phyloP scores from a whole-genome alignment of 1,140 invertebrate species.

The Dendroctonus ponderosae region DNA sequence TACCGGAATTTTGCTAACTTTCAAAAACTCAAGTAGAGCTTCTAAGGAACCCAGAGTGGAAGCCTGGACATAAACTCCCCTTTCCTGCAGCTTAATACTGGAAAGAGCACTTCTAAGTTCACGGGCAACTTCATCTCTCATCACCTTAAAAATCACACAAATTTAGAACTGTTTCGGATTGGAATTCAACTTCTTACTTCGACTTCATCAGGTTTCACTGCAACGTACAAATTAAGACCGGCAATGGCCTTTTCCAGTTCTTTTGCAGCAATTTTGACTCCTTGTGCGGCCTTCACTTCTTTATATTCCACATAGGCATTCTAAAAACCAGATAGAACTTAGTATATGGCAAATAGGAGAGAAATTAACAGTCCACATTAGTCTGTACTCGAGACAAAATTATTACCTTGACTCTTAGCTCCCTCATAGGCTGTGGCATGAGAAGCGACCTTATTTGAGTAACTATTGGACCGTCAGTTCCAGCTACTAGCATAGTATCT shows the following conservation, averaged over 20 bases:
- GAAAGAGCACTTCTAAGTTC: conserved; percentile 87
- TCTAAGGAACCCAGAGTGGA: conserved; percentile 98
- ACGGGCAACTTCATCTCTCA: conserved; percentile 51
- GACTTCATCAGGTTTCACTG: conserved; percentile 90
- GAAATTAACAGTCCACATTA: neutral
- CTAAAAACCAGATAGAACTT: conserved; percentile 52
- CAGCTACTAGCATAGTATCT: conserved; percentile 92
- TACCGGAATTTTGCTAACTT: conserved; percentile 93
- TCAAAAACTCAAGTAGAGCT: conserved; percentile 93
- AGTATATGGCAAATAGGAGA: no score
- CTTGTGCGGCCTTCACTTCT: conserved; percentile 93
- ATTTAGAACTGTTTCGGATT: neutral
- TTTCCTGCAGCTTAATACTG: conserved; percentile 85
- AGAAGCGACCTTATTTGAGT: conserved; percentile 96
- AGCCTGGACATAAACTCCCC: conserved; percentile 98
- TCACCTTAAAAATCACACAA: conserved; percentile 54
- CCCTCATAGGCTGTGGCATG: conserved; percentile 97
- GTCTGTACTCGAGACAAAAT: conserved; percentile 9
- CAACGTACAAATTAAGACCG: conserved; percentile 83
- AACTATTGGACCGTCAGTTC: conserved; percentile 96
- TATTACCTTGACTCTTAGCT: conserved; percentile 91
- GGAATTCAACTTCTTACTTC: conserved; percentile 58
- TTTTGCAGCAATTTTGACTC: conserved; percentile 97
- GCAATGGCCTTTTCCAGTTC: conserved; percentile 98
- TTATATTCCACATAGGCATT: conserved; percentile 96